Evolutionary conservation across 2,888 invertebrate genomes (phyloP), one percentile per base, ranked within the genome.

Genomic region (Drosophila gaucha): DNA sequence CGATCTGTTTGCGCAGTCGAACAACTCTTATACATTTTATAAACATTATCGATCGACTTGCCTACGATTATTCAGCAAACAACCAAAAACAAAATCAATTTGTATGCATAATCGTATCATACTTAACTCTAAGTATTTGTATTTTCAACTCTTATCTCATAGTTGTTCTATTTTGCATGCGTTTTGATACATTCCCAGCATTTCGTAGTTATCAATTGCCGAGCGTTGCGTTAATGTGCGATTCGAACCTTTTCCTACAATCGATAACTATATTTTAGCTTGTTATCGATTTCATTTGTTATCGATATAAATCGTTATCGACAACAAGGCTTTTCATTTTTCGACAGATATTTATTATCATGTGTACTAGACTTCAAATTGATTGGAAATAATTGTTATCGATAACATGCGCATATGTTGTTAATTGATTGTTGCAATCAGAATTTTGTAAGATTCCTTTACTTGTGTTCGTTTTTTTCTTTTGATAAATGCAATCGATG

Each of bases 111-210:
- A 6, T 16, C 51, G 28, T 59, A 51, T 36, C 59, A 43, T 38
- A 35, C 20, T 14, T 51, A 38, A 9, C 1, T 35, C 33, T 65
- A 49, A 55, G 35, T 65, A 55, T 55, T 44, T 44, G 58, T 30
- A 57, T 31, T 55, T 52, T 54, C 35, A 51, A 35, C 28, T 31
- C 20, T 50, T 43, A 16, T 49, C 31, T 43, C 22, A 54, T 70
- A 70, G 70, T 44, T 70, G 59, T 70, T 59, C 33, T 18, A 39
- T 43, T 58, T 68, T 74, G 72, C 72, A 72, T 72, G 72, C 24
- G 12, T 63, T 63, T 64, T 50, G 6, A 30, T 47, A 63, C 24
- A 43, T 24, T 35, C 31, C 33, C 38, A 71, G 52, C 69, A 72
- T 57, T 57, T 18, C 43, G 46, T 63, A 20, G 43, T 8, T 9